Evolutionary conservation across 2,113 vertebrate species (phyloP), one percentile per base, ranked within the genome.

Genomic region (Pitta sordida): DNA sequence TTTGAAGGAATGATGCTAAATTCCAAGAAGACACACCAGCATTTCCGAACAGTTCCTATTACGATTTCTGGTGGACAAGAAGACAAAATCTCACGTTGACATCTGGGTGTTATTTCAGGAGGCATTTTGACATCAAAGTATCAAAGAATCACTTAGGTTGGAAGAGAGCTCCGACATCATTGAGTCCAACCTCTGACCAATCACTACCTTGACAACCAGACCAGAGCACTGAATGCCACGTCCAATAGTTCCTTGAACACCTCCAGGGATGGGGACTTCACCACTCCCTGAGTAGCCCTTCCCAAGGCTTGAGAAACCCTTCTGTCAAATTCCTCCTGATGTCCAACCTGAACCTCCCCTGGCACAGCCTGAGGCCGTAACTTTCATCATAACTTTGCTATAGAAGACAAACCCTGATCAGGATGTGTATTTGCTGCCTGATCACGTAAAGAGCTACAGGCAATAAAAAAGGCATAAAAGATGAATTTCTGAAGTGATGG

Each of bases 1-100:
- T 19, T 23, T 37, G 64, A 48, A 39, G 52, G 65, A 80, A 53
- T 10, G 46, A 46, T 62, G 23, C 15, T 68, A 5, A 82, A 43
- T 39, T 80, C 53, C 58, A 49, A 8, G 30, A 15, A 56, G 26
- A 4, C 18, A 44, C 13, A 5, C 4, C 0, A 3, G 44, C 9
- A 36, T 55, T 39, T 29, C 52, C 0, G 0, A 71, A 14, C 29
- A n/a, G 12, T 21, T 80, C 29, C 68, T 58, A 43, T 29, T 29
- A 43, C 29, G 27, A 48, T 39, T 68, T 62, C 26, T 39, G 26
- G 22, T 23, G 15, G 34, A 43, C 6, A 23, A 51, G 30, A 56
- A 51, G 26, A 51, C 23, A 73, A 73, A 82, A 53, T 2, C 15
- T 12, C 27, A 18, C 0, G 0, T 2, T 21, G 48, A 8, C 30